These are phyloP conservation scores for Meriones psammophilus DNA, from an alignment of 2,797 vertebrate genomes.

Conservation along the genomic window DNA sequence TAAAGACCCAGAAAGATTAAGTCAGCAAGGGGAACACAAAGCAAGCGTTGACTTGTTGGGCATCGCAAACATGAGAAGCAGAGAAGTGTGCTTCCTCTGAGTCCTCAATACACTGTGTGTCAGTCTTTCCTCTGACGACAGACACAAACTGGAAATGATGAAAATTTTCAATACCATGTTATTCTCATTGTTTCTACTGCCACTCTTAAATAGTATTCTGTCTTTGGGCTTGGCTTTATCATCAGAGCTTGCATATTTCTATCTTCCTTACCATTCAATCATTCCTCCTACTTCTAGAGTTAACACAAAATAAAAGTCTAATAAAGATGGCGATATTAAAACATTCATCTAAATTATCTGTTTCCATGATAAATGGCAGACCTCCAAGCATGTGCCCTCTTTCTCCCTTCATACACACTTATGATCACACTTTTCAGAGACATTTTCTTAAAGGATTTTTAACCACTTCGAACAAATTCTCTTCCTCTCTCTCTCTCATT, in stretches of 20 bases:
- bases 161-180: neutral
- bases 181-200: neutral
- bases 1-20: neutral
- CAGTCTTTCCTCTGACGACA: neutral
- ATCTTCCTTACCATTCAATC: neutral
- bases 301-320: constrained; percentile 38
- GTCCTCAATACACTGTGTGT: neutral
- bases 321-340: neutral
- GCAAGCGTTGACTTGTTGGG: neutral
- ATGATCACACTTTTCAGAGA: constrained; percentile 1
- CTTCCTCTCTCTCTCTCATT: neutral
- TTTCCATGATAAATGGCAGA: constrained; percentile 10
- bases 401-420: neutral
- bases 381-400: neutral
- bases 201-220: neutral
- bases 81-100: neutral
- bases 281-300: constrained; percentile 35
- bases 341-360: constrained; percentile 35
- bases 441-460: neutral
- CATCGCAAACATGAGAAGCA: neutral
- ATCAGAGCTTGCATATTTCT: too few species aligned
- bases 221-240: neutral
- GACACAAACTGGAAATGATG: neutral
- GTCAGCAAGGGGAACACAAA: neutral
- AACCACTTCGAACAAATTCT: neutral